Base-by-base conservation (phyloP, 2,797 vertebrate species). In the Gorsachius magnificus region DNA sequence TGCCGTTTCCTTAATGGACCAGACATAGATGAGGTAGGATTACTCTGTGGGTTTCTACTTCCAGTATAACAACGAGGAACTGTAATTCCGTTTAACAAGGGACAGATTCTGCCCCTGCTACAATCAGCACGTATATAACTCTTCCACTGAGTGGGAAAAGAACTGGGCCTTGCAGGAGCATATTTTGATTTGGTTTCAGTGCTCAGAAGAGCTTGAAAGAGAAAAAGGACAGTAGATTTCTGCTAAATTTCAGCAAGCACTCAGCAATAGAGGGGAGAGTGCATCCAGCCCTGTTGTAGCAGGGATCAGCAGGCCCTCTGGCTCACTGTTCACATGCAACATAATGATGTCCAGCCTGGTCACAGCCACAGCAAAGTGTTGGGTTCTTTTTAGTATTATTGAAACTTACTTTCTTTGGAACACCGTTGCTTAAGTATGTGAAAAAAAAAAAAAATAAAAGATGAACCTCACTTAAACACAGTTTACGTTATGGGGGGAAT, bases 21-120 rank as follows among this genome's bases (percentile, higher is more conserved):
- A 68, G 94, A 98, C 15, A 93, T 98, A 80, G 98, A 99, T 60
- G 97, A 98, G 98, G 99, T 99, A 96, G 35, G 81, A 76, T 85
- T 92, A 35, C 25, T 70, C 31, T 79, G 21, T 83, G 28, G 19
- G 63, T 89, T 92, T 93, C 33, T 57, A 60, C 43, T 87, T 92
- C 63, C 16, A 87, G 25, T 50, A 17, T 11, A 83, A 83, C 41
- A 83, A 78, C 5, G 46, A 88, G 53, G 33, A 78, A 48, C 18
- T 20, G 17, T 64, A 70, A 36, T 86, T 91, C 43, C 25, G 21
- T 43, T 82, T 86, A 70, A 46, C 54, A 58, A 70, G 70, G 64
- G 46, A 51, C 16, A 76, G 63, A 65, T 64, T 53, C 36, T 91
- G 19, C 5, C 24, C 17, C 18, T 45, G 28, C 22, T 71, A 12